Percentiles rank a stretch among this genome's conserved stretches.
Conservation (phyloP, 2,888 invertebrate genomes). For the Junonia oenone region DNA sequence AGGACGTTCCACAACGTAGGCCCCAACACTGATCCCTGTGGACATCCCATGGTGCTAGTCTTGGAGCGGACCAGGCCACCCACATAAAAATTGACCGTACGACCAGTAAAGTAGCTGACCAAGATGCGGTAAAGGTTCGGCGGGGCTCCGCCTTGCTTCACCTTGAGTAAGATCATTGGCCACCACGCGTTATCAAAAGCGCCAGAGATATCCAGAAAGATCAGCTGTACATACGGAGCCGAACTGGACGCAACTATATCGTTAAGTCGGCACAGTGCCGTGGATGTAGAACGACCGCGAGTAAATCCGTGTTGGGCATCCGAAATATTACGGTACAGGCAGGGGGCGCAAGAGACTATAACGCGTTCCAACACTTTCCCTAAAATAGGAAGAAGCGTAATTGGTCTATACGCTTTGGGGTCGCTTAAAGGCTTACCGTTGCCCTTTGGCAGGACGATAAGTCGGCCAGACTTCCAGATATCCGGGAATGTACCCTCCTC, state of each 20-base stretch:
- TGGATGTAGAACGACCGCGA: neutral
- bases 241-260: neutral
- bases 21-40: too few species aligned
- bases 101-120: too few species aligned
- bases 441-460: constrained; percentile 28
- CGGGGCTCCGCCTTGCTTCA: too few species aligned
- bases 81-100: too few species aligned
- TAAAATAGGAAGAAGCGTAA: too few species aligned
- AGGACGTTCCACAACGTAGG: too few species aligned
- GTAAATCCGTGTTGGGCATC: neutral
- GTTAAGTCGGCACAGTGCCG: neutral
- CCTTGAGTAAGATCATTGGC: too few species aligned
- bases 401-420: constrained; percentile 29
- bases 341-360: too few species aligned
- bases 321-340: constrained; percentile 1
- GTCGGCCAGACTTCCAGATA: constrained; percentile 17
- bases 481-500: constrained; percentile 14
- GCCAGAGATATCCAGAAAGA: neutral
- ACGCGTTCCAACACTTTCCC: too few species aligned
- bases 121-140: too few species aligned
- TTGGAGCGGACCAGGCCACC: too few species aligned
- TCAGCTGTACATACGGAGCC: neutral
- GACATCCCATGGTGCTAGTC: too few species aligned
- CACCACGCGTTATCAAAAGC: constrained; percentile 5
- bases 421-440: constrained; percentile 26